phyloP scores from a whole-genome alignment of 2,113 vertebrate species.

The Leptodactylus fuscus region DNA sequence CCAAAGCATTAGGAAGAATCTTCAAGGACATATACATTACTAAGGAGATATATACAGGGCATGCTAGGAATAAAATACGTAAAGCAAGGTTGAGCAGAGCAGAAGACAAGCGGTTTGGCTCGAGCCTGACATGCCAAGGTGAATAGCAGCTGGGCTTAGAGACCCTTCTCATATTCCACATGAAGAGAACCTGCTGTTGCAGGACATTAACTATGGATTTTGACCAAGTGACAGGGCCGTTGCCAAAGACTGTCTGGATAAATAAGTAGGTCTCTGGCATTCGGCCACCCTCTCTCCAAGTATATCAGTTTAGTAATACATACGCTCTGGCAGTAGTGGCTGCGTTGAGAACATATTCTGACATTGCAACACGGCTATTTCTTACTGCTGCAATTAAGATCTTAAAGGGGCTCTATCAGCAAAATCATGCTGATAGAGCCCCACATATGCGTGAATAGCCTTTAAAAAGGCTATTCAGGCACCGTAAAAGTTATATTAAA shows the following conservation, averaged over 20 bases:
- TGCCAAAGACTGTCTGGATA: neutral
- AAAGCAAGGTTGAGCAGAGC: neutral
- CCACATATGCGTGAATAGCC: too few species aligned
- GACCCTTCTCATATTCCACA: neutral
- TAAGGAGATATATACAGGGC: too few species aligned
- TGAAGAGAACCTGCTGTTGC: slow-evolving; percentile 13
- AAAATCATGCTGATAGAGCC: too few species aligned
- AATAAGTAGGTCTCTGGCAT: neutral
- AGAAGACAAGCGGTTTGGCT: neutral
- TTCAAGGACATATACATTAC: too few species aligned
- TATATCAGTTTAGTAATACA: neutral
- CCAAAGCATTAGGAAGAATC: too few species aligned
- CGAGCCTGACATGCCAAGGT: neutral
- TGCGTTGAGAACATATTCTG: neutral
- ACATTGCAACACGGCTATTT: neutral
- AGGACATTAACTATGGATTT: neutral
- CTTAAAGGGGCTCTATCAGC: too few species aligned
- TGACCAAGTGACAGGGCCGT: neutral
- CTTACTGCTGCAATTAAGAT: neutral
- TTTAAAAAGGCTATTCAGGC: too few species aligned
- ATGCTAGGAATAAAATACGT: neutral
- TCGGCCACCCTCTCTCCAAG: neutral
- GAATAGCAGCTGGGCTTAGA: neutral
- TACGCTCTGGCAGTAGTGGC: neutral
- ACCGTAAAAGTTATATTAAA: too few species aligned